Percentiles rank a stretch among this genome's conserved stretches.
phyloP scores from a whole-genome alignment of 2,113 vertebrate genomes.

The Pedetes capensis region DNA sequence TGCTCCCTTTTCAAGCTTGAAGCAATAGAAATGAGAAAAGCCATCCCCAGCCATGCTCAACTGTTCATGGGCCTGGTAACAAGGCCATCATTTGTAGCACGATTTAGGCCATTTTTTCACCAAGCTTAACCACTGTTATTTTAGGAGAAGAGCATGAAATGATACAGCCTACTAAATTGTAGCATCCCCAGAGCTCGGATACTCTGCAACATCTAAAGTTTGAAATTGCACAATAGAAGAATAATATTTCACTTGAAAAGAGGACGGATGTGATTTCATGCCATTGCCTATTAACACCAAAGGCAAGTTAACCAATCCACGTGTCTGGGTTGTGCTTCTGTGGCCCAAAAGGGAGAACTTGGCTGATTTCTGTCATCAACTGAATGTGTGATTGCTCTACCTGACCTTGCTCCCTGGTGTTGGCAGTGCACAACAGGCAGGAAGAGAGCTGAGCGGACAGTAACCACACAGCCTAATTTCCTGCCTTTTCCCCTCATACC shows the following conservation, averaged over 20 bases:
- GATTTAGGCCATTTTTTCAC: conserved; percentile 64
- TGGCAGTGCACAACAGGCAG: not conserved
- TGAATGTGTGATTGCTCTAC: conserved; percentile 52
- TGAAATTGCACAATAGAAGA: not conserved
- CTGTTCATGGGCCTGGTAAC: conserved; percentile 58
- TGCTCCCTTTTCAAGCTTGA: conserved; percentile 18
- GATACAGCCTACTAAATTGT: conserved; percentile 34
- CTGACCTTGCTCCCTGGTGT: not conserved
- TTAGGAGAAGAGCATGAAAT: conserved; percentile 60
- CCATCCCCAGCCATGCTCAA: conserved; percentile 52
- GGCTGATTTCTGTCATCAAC: conserved; percentile 46
- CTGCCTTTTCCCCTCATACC: not conserved
- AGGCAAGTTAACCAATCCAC: conserved; percentile 70
- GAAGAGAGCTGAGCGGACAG: not conserved
- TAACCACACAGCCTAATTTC: not conserved
- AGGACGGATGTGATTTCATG: conserved; percentile 70
- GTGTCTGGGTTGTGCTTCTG: conserved; percentile 64
- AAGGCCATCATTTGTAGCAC: conserved; percentile 69
- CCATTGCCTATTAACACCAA: conserved; percentile 47
- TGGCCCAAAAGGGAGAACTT: conserved; percentile 55
- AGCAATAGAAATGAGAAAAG: conserved; percentile 35
- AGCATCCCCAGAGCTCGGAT: conserved; percentile 47
- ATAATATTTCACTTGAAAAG: conserved; percentile 55
- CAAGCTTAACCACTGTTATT: conserved; percentile 48
- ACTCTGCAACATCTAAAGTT: conserved; percentile 68